phyloP scores from a whole-genome alignment of 2,797 vertebrate genomes.

The Hemitrygon akajei region DNA sequence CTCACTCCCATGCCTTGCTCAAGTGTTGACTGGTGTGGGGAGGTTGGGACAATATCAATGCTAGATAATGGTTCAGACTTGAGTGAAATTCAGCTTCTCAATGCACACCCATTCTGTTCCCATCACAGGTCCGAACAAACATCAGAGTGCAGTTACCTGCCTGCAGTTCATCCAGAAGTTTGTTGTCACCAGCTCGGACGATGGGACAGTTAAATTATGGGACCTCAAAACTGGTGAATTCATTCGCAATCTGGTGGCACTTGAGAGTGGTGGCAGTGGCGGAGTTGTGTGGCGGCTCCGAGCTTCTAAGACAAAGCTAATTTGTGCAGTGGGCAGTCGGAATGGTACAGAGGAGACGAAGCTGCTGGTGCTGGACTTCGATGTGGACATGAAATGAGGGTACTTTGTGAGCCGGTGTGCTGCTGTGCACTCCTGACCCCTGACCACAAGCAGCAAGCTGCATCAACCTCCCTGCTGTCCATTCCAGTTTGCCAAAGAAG shows the following conservation, averaged over 20 bases:
- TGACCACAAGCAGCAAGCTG: background rate
- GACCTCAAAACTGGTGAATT: conserved; percentile 54
- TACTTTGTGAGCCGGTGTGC: background rate
- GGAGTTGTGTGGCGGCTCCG: conserved; percentile 53
- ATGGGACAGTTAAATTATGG: conserved; percentile 53
- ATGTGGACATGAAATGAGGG: conserved; percentile 50
- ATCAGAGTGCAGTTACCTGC: conserved; percentile 55
- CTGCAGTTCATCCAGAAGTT: conserved; percentile 58
- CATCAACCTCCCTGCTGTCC: background rate
- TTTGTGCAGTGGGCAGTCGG: conserved; percentile 53
- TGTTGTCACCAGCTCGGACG: conserved; percentile 52
- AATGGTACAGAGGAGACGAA: conserved; percentile 55
- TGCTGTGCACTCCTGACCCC: background rate
- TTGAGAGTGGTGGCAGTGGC: conserved; percentile 52
- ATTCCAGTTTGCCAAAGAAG: conserved; percentile 32
- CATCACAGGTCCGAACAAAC: conserved; percentile 51
- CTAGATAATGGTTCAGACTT: background rate
- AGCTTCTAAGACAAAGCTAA: conserved; percentile 50
- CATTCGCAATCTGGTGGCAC: conserved; percentile 50
- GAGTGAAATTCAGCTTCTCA: background rate
- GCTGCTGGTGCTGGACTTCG: conserved; percentile 54
- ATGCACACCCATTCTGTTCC: background rate
- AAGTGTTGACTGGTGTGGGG: too few species aligned
- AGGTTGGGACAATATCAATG: too few species aligned
- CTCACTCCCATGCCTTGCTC: too few species aligned